Evolutionary conservation across 1,140 invertebrate genomes (phyloP).

Genomic region (Oryctes rhinoceros): DNA sequence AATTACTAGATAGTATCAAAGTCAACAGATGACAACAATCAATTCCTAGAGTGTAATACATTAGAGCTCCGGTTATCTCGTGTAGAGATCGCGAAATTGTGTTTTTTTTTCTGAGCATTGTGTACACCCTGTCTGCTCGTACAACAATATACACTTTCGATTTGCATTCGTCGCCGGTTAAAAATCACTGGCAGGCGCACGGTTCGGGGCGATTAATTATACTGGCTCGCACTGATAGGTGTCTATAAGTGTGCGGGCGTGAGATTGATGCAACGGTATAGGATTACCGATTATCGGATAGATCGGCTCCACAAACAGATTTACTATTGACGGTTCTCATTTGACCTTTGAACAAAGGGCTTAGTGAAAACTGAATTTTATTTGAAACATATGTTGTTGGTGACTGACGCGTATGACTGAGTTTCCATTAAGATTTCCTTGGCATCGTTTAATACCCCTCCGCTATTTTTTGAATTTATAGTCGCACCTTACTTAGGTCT

Average conservation of each 20-base stretch:
- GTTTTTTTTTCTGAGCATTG: background rate
- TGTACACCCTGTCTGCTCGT: background rate
- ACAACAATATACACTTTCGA: slow-evolving; percentile 6
- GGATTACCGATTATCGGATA: slow-evolving; percentile 24
- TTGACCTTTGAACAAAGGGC: slow-evolving; percentile 28
- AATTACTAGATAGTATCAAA: slow-evolving; percentile 38
- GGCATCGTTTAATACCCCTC: too few species aligned
- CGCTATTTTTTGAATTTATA: too few species aligned
- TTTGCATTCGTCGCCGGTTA: slow-evolving; percentile 23
- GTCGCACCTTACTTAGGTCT: too few species aligned
- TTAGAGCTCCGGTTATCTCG: background rate
- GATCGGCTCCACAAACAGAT: background rate
- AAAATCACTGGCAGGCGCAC: slow-evolving; percentile 4
- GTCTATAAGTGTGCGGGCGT: slow-evolving; percentile 26
- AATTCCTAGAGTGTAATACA: slow-evolving; percentile 30
- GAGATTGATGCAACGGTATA: slow-evolving; percentile 27
- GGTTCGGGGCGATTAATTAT: slow-evolving; percentile 19
- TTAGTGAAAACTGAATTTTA: slow-evolving; percentile 25
- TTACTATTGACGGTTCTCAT: slow-evolving; percentile 19
- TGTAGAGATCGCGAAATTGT: slow-evolving; percentile 23
- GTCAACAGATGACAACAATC: slow-evolving; percentile 40
- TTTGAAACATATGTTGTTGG: background rate
- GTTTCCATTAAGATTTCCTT: too few species aligned
- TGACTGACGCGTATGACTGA: too few species aligned
- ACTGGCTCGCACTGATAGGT: background rate